Base-by-base conservation (phyloP, 2,113 vertebrate species). In the Vanacampus margaritifer region DNA sequence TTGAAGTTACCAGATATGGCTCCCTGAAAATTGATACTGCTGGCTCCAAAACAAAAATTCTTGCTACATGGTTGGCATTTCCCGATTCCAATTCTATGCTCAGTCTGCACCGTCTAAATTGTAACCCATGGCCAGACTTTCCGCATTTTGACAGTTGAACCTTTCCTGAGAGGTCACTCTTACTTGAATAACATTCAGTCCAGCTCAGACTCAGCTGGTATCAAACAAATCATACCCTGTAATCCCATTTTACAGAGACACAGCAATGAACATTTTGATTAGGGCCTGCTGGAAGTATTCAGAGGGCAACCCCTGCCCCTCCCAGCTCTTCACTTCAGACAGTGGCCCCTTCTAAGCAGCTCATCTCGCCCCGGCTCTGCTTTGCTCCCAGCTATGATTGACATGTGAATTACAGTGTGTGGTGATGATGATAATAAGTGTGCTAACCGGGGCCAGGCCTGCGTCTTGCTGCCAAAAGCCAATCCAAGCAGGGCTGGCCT, bases 351-450 rank as follows among this genome's bases (percentile, higher is more conserved):
- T 77, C 87, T 75, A 77, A 79, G 79, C 79, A 71, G 72, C 75
- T 61, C 65, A 68, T 57, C 72, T 75, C 84, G 76, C 65, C 71
- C 76, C 66, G 11, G 73, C 76, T 75, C 71, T 63, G 79, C 41
- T 17, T 76, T 50, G 58, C 80, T 80, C 80, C 1, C 72, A 24
- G 75, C 75, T 71, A 67, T 91, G 91, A 93, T 87, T 92, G 92
- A 90, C 92, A 92, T 90, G 88, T 90, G 91, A 93, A 93, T 92
- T 92, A 90, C 88, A 92, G 86, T 86, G 86, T 90, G 90, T 81
- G 87, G 90, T 91, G 88, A 90, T 88, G 89, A 91, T 91, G 89
- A 91, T 91, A 93, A 93, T 92, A 91, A 87, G 90, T 84, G 89
- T 79, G 88, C 85, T 88, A 89, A 86, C 80, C 77, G 68, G 69